Evolutionary conservation across 2,797 vertebrate species (phyloP), one percentile per base, ranked within the genome.

Genomic region (Xenopus petersii): DNA sequence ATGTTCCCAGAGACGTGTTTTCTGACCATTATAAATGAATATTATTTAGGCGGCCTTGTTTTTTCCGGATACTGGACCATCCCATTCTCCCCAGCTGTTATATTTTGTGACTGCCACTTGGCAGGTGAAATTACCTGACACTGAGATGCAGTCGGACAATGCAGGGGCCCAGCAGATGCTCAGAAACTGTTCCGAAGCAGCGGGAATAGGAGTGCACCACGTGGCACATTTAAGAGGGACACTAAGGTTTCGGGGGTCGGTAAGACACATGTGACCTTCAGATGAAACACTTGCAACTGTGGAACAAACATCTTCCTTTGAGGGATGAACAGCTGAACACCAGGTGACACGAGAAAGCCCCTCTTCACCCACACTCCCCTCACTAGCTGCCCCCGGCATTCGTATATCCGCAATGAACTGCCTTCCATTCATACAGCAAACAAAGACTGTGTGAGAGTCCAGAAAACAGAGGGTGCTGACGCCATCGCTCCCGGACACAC

Each of bases 111-210:
- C 36, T 9, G 36, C 8, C 36, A 42, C 36, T 42, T 42, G 36
- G 36, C 5, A 42, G 36, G 8, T 6, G 36, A 6, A 6, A 42
- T n/a, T 74, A 99, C 97, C 97, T 77, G 97, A 98, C 21, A 96
- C 63, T 0, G 94, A 89, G 8, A 99, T 30, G 67, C 83, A 91
- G 51, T 81, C 80, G 7, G 84, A 78, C 64, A 96, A 86, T 48
- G 75, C 80, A 0, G 97, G 96, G 26, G 97, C 94, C 93, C 95
- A 98, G 0, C 87, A 92, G 81, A 95, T 73, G 0, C 58, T 82
- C 78, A 94, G 84, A 54, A 92, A 84, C 1, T 89, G 86, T 0
- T 51, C 70, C 2, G 21, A 15, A 0, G 78, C 26, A 36, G 16
- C 11, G 0, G 79, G 64, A 0, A 62, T 58, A n/a, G 84, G 79